phyloP scores from a whole-genome alignment of 2,113 vertebrate genomes.

The Oreochromis spilurus region DNA sequence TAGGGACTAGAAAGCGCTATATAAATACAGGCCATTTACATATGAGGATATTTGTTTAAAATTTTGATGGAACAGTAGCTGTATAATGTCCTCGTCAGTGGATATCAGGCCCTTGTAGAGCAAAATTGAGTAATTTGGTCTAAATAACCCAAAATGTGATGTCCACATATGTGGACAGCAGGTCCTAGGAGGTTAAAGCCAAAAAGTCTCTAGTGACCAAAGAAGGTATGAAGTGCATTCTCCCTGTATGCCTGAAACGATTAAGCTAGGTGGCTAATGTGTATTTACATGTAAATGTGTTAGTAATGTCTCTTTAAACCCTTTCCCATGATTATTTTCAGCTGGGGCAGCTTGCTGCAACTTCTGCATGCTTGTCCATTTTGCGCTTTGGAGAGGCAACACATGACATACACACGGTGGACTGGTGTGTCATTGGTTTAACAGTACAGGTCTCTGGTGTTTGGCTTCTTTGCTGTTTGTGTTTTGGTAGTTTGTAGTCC shows the following conservation, averaged over 20 bases:
- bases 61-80: too few species aligned
- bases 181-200: background rate
- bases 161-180: too few species aligned
- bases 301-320: rapidly evolving
- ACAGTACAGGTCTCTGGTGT: background rate
- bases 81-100: too few species aligned
- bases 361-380: background rate
- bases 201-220: background rate
- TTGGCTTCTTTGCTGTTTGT: background rate
- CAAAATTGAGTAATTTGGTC: too few species aligned
- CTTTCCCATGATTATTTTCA: background rate
- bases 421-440: background rate
- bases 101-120: too few species aligned
- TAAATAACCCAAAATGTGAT: too few species aligned
- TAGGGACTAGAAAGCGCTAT: too few species aligned
- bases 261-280: background rate
- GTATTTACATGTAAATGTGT: background rate
- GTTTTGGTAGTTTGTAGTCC: background rate
- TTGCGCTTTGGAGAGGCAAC: background rate
- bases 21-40: too few species aligned
- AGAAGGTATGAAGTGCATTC: background rate
- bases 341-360: background rate
- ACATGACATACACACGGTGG: rapidly evolving
- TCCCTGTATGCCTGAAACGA: background rate
- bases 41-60: too few species aligned